These are phyloP conservation scores for Drosophila imparisetae DNA, from an alignment of 2,888 invertebrate genomes.

Conservation along the genomic window DNA sequence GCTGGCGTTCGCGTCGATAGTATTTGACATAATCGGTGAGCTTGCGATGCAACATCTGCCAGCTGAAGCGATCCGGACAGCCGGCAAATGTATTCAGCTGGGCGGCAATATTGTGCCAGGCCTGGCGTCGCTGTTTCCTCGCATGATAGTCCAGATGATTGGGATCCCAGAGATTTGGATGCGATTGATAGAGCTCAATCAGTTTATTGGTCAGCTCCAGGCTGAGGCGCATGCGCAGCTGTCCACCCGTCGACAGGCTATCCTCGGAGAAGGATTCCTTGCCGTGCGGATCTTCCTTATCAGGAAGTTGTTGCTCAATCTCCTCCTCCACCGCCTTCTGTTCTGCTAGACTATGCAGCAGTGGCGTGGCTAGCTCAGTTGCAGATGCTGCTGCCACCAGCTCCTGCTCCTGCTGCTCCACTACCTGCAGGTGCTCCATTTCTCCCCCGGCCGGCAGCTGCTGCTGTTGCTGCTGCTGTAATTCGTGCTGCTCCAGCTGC, in stretches of 20 bases:
- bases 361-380: slow-evolving; percentile 2
- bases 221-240: slow-evolving; percentile 56
- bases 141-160: slow-evolving; percentile 72
- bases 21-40: slow-evolving; percentile 77
- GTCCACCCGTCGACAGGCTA: not conserved
- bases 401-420: not conserved
- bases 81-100: slow-evolving; percentile 52
- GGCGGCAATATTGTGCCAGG: slow-evolving; percentile 70
- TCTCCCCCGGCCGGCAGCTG: not conserved
- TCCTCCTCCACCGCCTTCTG: not conserved
- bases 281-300: not conserved
- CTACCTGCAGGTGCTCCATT: not conserved
- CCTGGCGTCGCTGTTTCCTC: slow-evolving; percentile 63
- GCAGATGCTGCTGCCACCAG: not conserved
- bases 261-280: slow-evolving; percentile 18
- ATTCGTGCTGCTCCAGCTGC: slow-evolving; percentile 27
- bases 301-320: not conserved
- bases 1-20: slow-evolving; percentile 66
- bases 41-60: slow-evolving; percentile 78
- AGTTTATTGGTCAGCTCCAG: slow-evolving; percentile 63
- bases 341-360: slow-evolving; percentile 27
- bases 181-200: slow-evolving; percentile 65
- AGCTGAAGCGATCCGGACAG: slow-evolving; percentile 41
- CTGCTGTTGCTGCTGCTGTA: not conserved
- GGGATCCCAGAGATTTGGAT: slow-evolving; percentile 78